A percentile compares a stretch with the other conserved stretches of the same genome.
Conservation (phyloP, 1,140 invertebrate species). For the Ridgeia piscesae region DNA sequence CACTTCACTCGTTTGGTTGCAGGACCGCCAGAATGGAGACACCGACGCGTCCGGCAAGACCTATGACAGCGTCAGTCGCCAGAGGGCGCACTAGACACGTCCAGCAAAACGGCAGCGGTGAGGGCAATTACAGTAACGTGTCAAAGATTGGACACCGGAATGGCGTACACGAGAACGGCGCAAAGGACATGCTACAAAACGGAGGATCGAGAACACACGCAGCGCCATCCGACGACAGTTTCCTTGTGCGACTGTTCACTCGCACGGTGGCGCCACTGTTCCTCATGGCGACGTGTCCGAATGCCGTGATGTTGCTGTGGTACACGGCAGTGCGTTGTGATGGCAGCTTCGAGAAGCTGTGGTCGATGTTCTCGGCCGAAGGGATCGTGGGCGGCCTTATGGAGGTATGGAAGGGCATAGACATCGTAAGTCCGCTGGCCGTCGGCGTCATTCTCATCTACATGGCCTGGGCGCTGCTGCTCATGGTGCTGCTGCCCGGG, state of each 20-base stretch:
- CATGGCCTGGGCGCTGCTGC: conserved; percentile 40
- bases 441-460: conserved; percentile 44
- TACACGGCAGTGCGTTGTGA: conserved; percentile 45
- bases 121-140: background rate
- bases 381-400: conserved; percentile 22
- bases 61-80: background rate
- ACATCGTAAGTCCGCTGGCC: conserved; percentile 37
- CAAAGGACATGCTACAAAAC: background rate
- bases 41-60: background rate
- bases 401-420: conserved; percentile 42
- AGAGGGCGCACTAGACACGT: background rate
- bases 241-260: conserved; percentile 33
- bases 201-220: background rate
- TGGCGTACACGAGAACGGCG: background rate
- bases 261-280: conserved; percentile 42
- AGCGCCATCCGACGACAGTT: background rate
- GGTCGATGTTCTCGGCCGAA: background rate
- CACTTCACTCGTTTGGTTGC: background rate
- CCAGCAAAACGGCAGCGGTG: background rate
- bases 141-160: background rate
- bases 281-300: conserved; percentile 45
- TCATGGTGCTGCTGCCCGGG: conserved; percentile 57
- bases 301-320: conserved; percentile 48
- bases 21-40: background rate
- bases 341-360: conserved; percentile 41